These are phyloP conservation scores for Tupiocoris notatus DNA, from an alignment of 2,888 invertebrate species.

Conservation along the genomic window DNA sequence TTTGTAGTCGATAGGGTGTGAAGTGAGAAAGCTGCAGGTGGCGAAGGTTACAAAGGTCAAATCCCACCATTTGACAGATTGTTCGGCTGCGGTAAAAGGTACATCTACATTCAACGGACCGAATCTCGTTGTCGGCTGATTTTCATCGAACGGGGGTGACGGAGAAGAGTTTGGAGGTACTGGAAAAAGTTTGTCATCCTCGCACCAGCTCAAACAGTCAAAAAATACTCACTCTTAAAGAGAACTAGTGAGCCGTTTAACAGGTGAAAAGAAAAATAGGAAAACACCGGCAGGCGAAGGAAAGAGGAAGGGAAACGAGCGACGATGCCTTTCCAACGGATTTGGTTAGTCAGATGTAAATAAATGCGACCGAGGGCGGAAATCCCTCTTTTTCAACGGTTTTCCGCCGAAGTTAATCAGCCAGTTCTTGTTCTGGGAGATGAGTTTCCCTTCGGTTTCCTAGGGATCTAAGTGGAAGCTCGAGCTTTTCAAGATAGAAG, in stretches of 20 bases:
- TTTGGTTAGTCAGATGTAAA: conserved; percentile 42
- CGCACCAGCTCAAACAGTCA: conserved; percentile 5
- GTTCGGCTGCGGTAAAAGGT: background rate
- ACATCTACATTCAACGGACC: conserved; percentile 30
- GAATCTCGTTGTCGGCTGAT: conserved; percentile 20
- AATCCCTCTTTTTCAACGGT: conserved; percentile 31
- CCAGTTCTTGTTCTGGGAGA: conserved; percentile 28
- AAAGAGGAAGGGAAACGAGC: background rate
- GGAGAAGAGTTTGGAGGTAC: background rate
- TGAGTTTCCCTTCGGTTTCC: background rate
- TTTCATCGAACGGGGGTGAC: background rate
- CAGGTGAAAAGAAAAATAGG: background rate
- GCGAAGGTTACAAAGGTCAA: conserved; percentile 33
- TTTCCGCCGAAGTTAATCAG: conserved; percentile 26
- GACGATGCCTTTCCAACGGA: conserved; percentile 26
- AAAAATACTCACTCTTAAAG: conserved; percentile 11
- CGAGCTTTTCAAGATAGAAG: background rate
- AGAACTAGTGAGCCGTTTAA: conserved; percentile 36
- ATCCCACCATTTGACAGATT: background rate
- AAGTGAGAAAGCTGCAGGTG: conserved; percentile 42
- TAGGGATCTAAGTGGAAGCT: background rate
- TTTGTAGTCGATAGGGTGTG: conserved; percentile 32
- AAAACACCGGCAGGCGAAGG: background rate
- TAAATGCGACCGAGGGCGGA: conserved; percentile 28
- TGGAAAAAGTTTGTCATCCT: conserved; percentile 37